A percentile compares a stretch with the other conserved stretches of the same genome.
These are phyloP conservation scores for Heliothis peltigera DNA, from an alignment of 2,888 invertebrate genomes.

Conservation along the genomic window DNA sequence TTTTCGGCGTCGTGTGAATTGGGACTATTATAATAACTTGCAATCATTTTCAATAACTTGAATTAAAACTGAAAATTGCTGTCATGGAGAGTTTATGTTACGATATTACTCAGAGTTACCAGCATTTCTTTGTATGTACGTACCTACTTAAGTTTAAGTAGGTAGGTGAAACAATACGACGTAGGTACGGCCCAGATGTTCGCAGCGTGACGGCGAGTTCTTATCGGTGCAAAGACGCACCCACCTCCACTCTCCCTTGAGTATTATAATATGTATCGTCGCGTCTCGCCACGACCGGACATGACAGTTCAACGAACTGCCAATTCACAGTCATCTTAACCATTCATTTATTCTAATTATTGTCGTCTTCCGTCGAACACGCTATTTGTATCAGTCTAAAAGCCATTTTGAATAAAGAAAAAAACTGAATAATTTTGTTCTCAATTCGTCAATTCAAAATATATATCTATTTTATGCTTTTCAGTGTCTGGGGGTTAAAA, in stretches of 20 bases:
- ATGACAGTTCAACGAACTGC: conserved; percentile 66
- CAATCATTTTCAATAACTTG: no score
- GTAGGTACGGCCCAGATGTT: conserved; percentile 77
- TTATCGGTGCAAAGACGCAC: conserved; percentile 71
- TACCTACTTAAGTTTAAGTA: conserved; percentile 18
- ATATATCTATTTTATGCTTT: no score
- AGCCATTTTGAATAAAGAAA: no score
- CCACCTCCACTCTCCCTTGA: conserved; percentile 56
- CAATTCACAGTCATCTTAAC: conserved; percentile 52
- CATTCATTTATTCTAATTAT: conserved; percentile 55
- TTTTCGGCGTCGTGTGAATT: no score
- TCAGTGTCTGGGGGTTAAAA: no score
- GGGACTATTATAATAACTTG: no score
- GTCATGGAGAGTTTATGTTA: not conserved
- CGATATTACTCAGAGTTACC: conserved; percentile 1
- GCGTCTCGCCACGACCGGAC: conserved; percentile 50
- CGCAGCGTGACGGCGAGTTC: conserved; percentile 75
- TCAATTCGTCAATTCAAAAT: no score
- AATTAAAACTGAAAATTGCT: not conserved
- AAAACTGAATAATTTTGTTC: no score
- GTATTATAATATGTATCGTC: conserved; percentile 37
- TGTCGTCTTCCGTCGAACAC: conserved; percentile 33
- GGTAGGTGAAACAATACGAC: conserved; percentile 66
- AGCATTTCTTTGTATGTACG: conserved; percentile 22
- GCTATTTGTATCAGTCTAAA: not conserved